phyloP scores from a whole-genome alignment of 2,113 vertebrate species.

The Hippocampus guttulatus region DNA sequence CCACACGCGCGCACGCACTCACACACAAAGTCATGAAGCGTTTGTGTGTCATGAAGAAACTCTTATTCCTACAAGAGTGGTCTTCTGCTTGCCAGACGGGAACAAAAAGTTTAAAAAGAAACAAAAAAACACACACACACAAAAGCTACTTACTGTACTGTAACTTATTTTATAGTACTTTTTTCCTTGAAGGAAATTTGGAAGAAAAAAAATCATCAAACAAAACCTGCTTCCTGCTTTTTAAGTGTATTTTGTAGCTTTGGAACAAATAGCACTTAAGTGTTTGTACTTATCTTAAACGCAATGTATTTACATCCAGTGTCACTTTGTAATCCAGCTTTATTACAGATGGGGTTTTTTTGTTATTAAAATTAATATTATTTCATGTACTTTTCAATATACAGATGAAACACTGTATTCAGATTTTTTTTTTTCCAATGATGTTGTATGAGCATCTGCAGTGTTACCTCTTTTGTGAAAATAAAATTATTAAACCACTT shows the following conservation, averaged over 20 bases:
- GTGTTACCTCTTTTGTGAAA: slow-evolving; percentile 73
- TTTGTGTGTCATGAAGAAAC: slow-evolving; percentile 68
- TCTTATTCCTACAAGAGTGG: slow-evolving; percentile 78
- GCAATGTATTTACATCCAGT: slow-evolving; percentile 70
- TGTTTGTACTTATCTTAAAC: slow-evolving; percentile 86
- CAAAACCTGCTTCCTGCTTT: slow-evolving; percentile 76
- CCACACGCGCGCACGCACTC: background rate
- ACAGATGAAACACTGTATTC: slow-evolving; percentile 76
- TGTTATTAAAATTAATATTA: slow-evolving; percentile 79
- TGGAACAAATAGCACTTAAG: slow-evolving; percentile 90
- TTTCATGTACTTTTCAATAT: slow-evolving; percentile 81
- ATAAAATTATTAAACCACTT: slow-evolving; percentile 68
- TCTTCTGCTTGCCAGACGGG: slow-evolving; percentile 85
- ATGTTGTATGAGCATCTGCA: slow-evolving; percentile 82
- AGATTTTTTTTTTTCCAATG: slow-evolving; percentile 57
- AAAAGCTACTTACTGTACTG: slow-evolving; percentile 98
- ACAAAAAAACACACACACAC: slow-evolving; percentile 25
- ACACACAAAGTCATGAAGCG: slow-evolving; percentile 78
- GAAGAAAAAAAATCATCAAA: slow-evolving; percentile 15
- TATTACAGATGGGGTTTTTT: slow-evolving; percentile 80
- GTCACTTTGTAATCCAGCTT: slow-evolving; percentile 77
- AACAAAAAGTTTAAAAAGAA: slow-evolving; percentile 75
- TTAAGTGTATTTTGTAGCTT: slow-evolving; percentile 92
- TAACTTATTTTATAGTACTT: slow-evolving; percentile 99
- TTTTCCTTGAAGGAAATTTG: slow-evolving; percentile 97